Conservation (phyloP, 2,888 invertebrate genomes). For the Heliconius aoede region DNA sequence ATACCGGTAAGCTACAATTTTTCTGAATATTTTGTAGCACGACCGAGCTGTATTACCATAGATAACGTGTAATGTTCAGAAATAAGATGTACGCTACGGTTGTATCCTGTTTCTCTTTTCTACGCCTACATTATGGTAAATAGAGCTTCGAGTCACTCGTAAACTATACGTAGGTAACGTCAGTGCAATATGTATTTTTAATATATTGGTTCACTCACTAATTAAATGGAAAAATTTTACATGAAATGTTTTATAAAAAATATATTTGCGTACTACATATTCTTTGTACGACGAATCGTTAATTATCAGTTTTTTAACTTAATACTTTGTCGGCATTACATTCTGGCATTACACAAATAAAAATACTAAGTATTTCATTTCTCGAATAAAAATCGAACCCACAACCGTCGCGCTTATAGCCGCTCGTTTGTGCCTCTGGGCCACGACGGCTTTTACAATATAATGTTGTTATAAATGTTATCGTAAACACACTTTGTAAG, state of each 20-base stretch:
- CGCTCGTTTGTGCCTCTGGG: too few relatives aligned
- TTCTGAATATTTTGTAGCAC: conserved; percentile 68
- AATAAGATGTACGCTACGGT: conserved; percentile 49
- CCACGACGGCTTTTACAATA: not conserved
- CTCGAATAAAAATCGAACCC: not conserved
- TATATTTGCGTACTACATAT: not conserved
- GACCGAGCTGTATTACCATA: conserved; percentile 70
- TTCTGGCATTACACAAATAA: too few relatives aligned
- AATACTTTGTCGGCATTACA: too few relatives aligned
- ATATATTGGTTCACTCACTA: conserved; percentile 17
- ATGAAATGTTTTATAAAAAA: not conserved
- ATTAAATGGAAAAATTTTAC: not conserved
- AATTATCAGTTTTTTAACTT: too few relatives aligned
- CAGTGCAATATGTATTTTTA: conserved; percentile 38
- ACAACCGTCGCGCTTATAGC: too few relatives aligned
- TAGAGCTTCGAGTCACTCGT: conserved; percentile 14
- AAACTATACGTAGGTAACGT: conserved; percentile 12
- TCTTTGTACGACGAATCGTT: not conserved
- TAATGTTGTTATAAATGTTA: conserved; percentile 9
- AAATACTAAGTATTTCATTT: too few relatives aligned
- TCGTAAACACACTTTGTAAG: conserved; percentile 43
- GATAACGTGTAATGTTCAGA: conserved; percentile 62
- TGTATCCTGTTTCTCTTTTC: conserved; percentile 22
- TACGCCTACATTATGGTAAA: conserved; percentile 28
- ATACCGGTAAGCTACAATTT: conserved; percentile 73